These are phyloP conservation scores for Amphimedon queenslandica DNA, from an alignment of 37 sponge, comb jelly and placozoan species.

Conservation along the genomic window DNA sequence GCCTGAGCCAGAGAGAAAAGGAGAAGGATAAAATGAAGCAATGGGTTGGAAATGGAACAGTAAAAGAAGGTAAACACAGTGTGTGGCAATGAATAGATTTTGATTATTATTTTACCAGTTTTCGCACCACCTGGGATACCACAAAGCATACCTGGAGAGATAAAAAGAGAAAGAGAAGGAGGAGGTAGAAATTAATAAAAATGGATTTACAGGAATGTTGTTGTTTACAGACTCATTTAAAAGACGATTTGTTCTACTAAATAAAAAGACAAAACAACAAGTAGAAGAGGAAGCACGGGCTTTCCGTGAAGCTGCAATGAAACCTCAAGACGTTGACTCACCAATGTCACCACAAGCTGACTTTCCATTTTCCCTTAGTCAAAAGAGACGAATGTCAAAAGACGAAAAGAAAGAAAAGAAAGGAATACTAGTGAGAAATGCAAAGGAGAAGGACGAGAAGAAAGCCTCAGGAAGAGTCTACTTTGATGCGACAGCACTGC, in stretches of 20 bases:
- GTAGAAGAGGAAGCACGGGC: conserved; percentile 27
- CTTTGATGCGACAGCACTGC: conserved; percentile 51
- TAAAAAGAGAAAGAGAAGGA: background rate
- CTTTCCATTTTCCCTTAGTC: no score
- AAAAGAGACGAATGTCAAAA: no score
- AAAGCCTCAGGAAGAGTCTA: conserved; percentile 18
- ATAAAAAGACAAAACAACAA: conserved; percentile 3
- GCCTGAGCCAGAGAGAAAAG: background rate
- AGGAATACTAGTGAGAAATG: background rate
- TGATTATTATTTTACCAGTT: background rate
- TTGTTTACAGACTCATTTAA: conserved; percentile 6
- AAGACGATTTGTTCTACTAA: conserved; percentile 23
- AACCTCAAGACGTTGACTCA: background rate
- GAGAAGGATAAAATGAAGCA: background rate
- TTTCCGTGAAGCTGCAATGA: conserved; percentile 10
- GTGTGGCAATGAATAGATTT: background rate
- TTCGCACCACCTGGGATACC: background rate
- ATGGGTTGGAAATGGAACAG: no score
- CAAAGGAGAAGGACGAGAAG: background rate
- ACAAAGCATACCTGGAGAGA: background rate
- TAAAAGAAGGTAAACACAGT: no score
- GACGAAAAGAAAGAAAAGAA: background rate
- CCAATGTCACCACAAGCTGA: background rate
- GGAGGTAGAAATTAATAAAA: background rate
- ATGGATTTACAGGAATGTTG: background rate